Percentiles rank a stretch among this genome's conserved stretches.
phyloP scores from a whole-genome alignment of 2,113 vertebrate species.

The Xenus cinereus region DNA sequence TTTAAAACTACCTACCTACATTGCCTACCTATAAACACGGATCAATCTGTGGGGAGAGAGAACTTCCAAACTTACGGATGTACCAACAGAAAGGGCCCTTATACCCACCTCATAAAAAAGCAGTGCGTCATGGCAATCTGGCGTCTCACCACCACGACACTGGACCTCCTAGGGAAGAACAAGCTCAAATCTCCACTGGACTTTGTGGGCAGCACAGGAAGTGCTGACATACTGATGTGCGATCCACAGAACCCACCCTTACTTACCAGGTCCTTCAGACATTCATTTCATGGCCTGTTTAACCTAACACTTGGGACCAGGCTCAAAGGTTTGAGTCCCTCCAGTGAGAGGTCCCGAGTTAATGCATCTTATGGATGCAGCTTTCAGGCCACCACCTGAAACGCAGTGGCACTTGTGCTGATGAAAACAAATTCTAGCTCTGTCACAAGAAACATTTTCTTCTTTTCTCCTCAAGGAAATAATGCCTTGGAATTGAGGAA shows the following conservation, averaged over 20 bases:
- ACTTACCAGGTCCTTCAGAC: not conserved
- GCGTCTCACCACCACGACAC: not conserved
- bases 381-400: not conserved
- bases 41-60: not conserved
- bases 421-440: not conserved
- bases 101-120: not conserved
- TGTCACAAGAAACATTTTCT: not conserved
- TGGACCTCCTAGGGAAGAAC: not conserved
- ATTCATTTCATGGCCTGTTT: not conserved
- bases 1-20: not conserved
- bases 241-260: not conserved
- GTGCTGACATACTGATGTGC: not conserved
- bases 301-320: not conserved
- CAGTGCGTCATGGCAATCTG: not conserved
- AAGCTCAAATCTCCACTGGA: not conserved
- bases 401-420: rapidly evolving
- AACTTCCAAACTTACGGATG: not conserved
- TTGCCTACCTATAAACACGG: not conserved
- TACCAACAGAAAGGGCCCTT: not conserved
- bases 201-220: not conserved
- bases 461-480: not conserved
- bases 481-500: too few relatives aligned
- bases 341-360: not conserved
- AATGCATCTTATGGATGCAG: not conserved
- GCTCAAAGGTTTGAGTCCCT: not conserved